Percentiles rank a stretch among this genome's conserved stretches.
These are phyloP conservation scores for Halesus radiatus DNA, from an alignment of 1,140 invertebrate species.

Conservation along the genomic window DNA sequence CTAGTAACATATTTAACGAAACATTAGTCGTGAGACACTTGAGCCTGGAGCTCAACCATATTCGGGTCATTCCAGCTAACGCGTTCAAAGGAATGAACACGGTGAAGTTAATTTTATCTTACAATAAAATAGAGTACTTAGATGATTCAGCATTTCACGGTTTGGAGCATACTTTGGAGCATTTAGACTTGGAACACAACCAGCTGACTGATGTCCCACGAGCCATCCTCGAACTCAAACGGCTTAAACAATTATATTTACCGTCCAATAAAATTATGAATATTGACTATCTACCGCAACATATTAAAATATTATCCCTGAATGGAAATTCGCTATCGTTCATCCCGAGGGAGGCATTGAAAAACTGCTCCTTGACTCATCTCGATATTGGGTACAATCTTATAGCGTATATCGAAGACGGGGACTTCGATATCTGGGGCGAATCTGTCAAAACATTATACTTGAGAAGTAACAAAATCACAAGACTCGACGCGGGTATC, in stretches of 20 bases:
- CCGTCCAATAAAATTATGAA: constrained; percentile 83
- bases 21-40: constrained; percentile 83
- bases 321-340: constrained; percentile 83
- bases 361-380: constrained; percentile 80
- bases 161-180: constrained; percentile 81
- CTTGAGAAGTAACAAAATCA: constrained; percentile 87
- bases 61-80: constrained; percentile 75
- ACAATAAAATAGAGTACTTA: constrained; percentile 79
- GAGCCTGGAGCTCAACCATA: constrained; percentile 84
- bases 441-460: constrained; percentile 85
- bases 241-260: constrained; percentile 85
- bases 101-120: constrained; percentile 83
- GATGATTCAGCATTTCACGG: constrained; percentile 80
- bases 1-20: constrained; percentile 75
- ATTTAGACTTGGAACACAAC: constrained; percentile 88
- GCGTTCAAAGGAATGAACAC: constrained; percentile 79
- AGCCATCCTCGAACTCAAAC: constrained; percentile 76
- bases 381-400: constrained; percentile 90
- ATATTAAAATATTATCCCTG: constrained; percentile 83
- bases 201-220: constrained; percentile 77
- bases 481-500: constrained; percentile 78
- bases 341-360: constrained; percentile 79
- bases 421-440: constrained; percentile 86
- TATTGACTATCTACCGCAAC: constrained; percentile 68
- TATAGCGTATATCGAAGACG: constrained; percentile 80